Base-by-base conservation (phyloP, 2,797 vertebrate genomes). In the Melanotaenia maccullochi region DNA sequence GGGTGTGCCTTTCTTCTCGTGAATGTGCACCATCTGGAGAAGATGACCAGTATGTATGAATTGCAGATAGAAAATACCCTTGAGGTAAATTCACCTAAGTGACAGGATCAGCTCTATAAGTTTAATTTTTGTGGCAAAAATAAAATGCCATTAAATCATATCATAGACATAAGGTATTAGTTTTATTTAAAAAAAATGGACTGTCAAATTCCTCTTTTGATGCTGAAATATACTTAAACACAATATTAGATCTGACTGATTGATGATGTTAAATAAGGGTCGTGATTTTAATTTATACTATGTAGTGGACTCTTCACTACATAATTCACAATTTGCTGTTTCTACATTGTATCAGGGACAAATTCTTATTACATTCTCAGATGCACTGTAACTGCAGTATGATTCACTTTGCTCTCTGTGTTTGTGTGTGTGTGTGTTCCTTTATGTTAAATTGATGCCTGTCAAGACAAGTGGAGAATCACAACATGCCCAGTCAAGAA, bases 381-480 rank as follows among this genome's bases (percentile, higher is more conserved):
- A 51, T 63, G 18, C 40, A 56, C 40, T 60, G 36, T 51, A 44
- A 35, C 40, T 36, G 40, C 62, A 47, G 12, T 68, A 35, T 68
- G 56, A 71, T 60, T 85, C 76, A 68, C 36, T 64, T 40, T 9
- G 69, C 9, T 57, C 63, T 59, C 65, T 71, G 67, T 60, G 33
- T 61, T 42, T 65, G 60, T 56, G 70, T 55, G 20, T 58, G n/a
- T 28, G 28, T 28, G 3, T 25, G 35, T 58, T 44, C 7, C 55
- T 76, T 76, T 71, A 65, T 36, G 62, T 73, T 72, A 60, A 66
- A 75, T 30, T 35, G 13, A 74, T 61, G 60, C 60, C 49, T n/a
- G 69, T 78, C 59, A 71, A 59, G 51, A 30, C 63, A 52, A 16
- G 58, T 47, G 12, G 54, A 73, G 71, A 78, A 61, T 76, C 59